Evolutionary conservation across 2,113 vertebrate genomes (phyloP), one percentile per base, ranked within the genome.

Genomic region (Tupaia tana): DNA sequence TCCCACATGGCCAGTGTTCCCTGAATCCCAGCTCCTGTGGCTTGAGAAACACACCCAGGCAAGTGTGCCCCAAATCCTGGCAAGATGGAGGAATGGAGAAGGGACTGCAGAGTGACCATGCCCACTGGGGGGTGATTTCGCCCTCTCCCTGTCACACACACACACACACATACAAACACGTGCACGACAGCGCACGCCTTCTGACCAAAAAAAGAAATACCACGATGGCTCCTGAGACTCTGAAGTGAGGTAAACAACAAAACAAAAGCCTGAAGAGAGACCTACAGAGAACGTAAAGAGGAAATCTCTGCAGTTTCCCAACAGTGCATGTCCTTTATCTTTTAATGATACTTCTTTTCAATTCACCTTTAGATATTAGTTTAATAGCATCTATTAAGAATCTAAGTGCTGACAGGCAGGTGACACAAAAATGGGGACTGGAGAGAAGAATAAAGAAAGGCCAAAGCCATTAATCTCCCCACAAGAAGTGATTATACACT

Each of bases 311-410:
- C 73, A 92, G 66, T 89, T 85, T 84, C 82, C n/a, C 25, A 64
- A 31, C 18, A 97, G 59, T 93, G 88, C 75, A 64, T 67, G 52
- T 89, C 22, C 75, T 91, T 91, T 96, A 93, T 79, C 24, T 96
- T 93, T 95, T 93, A 93, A 83, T 81, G 61, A 91, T 78, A 86
- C 7, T 85, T 79, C 82, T 92, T 91, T 86, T 84, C 54, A 93
- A 67, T 87, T 93, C 43, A 95, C 77, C 59, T 94, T 94, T 93
- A 89, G 63, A 80, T 96, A 90, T 59, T 73, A 93, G n/a, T 92
- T 82, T 91, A 92, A 91, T 58, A 92, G 71, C 67, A 94, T 31
- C 83, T 71, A 81, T 81, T 91, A 96, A 88, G 54, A 34, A 89
- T 94, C 73, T 88, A 73, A 77, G 22, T 93, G 87, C 73, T 71